phyloP scores from a whole-genome alignment of 2,797 vertebrate species.

The Phoeniculus purpureus region DNA sequence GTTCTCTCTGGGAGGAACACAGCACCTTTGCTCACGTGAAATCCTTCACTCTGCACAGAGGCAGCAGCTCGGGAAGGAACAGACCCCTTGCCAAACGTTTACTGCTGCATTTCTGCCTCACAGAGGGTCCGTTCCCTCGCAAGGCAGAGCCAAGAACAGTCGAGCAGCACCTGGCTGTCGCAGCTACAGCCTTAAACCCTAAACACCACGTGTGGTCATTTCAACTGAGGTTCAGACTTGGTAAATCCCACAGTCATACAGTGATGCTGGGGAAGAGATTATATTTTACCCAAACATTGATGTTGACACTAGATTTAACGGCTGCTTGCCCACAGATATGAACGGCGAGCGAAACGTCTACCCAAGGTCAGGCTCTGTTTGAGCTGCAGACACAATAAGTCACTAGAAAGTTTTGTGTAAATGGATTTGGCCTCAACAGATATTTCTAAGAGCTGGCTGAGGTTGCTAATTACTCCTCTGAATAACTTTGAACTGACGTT shows the following conservation, averaged over 20 bases:
- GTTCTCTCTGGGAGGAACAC: slow-evolving; percentile 19
- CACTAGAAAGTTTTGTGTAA: slow-evolving; percentile 24
- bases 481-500: slow-evolving; percentile 19
- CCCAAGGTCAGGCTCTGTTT: slow-evolving; percentile 46
- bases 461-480: slow-evolving; percentile 30
- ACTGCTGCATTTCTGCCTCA: slow-evolving; percentile 64
- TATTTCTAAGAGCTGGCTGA: slow-evolving; percentile 28
- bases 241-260: slow-evolving; percentile 73
- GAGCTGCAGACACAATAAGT: slow-evolving; percentile 29
- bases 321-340: slow-evolving; percentile 59
- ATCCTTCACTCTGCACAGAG: slow-evolving; percentile 6
- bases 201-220: slow-evolving; percentile 74
- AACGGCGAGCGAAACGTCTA: background rate
- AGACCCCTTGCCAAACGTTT: slow-evolving; percentile 70
- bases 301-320: slow-evolving; percentile 75
- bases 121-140: slow-evolving; percentile 64
- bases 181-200: slow-evolving; percentile 72
- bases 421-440: slow-evolving; percentile 20
- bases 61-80: background rate
- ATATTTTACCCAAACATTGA: slow-evolving; percentile 76
- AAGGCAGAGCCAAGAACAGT: slow-evolving; percentile 73
- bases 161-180: slow-evolving; percentile 71
- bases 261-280: slow-evolving; percentile 46
- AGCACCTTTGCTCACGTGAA: slow-evolving; percentile 36
- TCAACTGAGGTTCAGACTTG: slow-evolving; percentile 75